Conservation (phyloP, 1,140 invertebrate species). For the Xylocopa sonorina region DNA sequence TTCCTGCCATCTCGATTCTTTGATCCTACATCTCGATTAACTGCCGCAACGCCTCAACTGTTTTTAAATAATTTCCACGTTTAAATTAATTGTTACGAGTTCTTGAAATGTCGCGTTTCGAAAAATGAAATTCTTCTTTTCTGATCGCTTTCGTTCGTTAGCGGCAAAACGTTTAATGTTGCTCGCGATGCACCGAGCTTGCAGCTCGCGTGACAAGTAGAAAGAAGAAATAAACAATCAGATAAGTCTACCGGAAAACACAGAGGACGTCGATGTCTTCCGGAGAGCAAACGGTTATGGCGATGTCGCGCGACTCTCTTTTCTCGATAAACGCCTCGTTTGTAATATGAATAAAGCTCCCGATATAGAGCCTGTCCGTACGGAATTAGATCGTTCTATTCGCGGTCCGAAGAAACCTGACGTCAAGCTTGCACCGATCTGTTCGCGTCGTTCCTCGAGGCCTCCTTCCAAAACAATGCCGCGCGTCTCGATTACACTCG, state of each 20-base stretch:
- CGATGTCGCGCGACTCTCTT: constrained; percentile 45
- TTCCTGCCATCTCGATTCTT: background rate
- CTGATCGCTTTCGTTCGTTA: too few species aligned
- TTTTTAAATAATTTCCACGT: too few species aligned
- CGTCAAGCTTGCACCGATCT: constrained; percentile 65
- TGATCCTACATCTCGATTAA: too few species aligned
- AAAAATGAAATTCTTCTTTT: too few species aligned
- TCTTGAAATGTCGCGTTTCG: too few species aligned
- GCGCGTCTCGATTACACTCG: constrained; percentile 37
- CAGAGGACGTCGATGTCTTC: constrained; percentile 15
- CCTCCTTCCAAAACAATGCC: constrained; percentile 54
- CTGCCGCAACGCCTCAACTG: too few species aligned
- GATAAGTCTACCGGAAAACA: background rate
- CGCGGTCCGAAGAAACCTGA: constrained; percentile 72
- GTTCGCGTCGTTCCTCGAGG: constrained; percentile 31
- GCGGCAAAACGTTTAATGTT: too few species aligned
- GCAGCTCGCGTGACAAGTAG: too few species aligned
- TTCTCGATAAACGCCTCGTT: constrained; percentile 68
- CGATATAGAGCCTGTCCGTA: constrained; percentile 73
- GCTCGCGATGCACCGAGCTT: too few species aligned
- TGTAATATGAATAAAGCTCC: constrained; percentile 81
- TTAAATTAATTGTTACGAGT: too few species aligned
- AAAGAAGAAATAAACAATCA: too few species aligned
- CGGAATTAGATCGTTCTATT: constrained; percentile 79
- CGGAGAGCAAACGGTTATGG: constrained; percentile 27